These are phyloP conservation scores for Troilus luridus DNA, from an alignment of 2,888 invertebrate species.

Conservation along the genomic window DNA sequence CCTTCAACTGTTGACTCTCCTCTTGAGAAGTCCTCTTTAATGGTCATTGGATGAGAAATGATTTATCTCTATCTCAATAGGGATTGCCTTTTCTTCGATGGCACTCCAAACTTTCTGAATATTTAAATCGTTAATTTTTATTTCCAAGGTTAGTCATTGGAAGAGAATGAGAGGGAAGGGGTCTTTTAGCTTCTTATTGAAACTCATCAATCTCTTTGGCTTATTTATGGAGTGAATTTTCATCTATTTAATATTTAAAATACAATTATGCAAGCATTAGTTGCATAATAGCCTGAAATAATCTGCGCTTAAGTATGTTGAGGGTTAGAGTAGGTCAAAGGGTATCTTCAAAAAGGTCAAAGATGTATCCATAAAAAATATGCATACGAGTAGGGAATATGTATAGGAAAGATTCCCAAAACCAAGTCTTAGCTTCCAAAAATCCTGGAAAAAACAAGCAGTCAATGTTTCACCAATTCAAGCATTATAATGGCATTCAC, in stretches of 20 bases:
- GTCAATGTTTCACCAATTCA: too few relatives aligned
- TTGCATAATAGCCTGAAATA: neutral
- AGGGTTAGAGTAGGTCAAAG: too few relatives aligned
- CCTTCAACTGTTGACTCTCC: constrained; percentile 49
- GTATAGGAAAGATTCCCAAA: too few relatives aligned
- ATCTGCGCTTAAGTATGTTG: neutral
- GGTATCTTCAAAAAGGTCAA: too few relatives aligned
- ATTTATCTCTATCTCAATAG: constrained; percentile 46
- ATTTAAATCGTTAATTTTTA: constrained; percentile 42
- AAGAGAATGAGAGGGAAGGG: neutral
- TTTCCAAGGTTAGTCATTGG: neutral
- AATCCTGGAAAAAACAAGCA: too few relatives aligned
- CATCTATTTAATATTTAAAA: neutral
- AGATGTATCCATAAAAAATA: too few relatives aligned
- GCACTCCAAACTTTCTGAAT: constrained; percentile 3
- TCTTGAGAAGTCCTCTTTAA: constrained; percentile 41
- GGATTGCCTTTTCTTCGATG: constrained; percentile 31
- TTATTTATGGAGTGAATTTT: neutral
- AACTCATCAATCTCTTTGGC: constrained; percentile 19
- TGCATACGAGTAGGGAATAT: too few relatives aligned
- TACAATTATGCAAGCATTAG: neutral
- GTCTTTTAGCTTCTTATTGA: neutral
- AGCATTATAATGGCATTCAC: too few relatives aligned
- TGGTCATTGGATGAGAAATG: constrained; percentile 48
- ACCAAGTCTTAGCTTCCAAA: too few relatives aligned